Percentiles rank a stretch among this genome's conserved stretches.
Conservation (phyloP, 2,797 vertebrate genomes). For the Muscicapa striata region DNA sequence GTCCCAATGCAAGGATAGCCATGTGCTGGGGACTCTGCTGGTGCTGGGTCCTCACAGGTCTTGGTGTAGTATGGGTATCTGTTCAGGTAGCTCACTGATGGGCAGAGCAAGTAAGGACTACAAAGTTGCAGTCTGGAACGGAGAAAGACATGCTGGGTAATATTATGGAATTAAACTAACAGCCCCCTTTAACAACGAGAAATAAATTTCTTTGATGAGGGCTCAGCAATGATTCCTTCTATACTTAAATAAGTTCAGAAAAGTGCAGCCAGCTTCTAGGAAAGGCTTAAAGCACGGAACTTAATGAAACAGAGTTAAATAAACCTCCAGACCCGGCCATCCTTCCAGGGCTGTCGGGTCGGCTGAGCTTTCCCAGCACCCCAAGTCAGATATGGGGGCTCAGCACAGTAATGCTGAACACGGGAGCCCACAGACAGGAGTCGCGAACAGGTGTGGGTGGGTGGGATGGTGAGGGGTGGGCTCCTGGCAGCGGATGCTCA, state of each 20-base stretch:
- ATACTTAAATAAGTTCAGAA: background rate
- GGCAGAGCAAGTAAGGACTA: background rate
- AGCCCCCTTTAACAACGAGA: background rate
- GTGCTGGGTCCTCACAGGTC: background rate
- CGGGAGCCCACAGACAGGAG: no score
- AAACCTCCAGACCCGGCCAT: no score
- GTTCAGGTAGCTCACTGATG: background rate
- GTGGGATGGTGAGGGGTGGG: background rate
- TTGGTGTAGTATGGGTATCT: background rate
- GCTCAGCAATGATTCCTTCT: background rate
- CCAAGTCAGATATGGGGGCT: no score
- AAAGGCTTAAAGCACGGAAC: rapidly evolving
- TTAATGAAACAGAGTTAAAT: background rate
- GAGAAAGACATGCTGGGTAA: background rate
- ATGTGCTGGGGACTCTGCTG: rapidly evolving
- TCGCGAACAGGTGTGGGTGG: background rate
- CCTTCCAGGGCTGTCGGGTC: background rate
- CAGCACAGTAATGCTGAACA: background rate
- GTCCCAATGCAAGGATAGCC: rapidly evolving
- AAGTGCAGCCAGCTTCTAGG: background rate
- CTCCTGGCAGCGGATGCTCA: background rate
- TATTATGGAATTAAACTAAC: background rate
- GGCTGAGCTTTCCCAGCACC: background rate
- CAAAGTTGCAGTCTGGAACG: background rate
- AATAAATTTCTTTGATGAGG: background rate